Conservation (phyloP, 2,113 vertebrate genomes). For the Fukomys damarensis region DNA sequence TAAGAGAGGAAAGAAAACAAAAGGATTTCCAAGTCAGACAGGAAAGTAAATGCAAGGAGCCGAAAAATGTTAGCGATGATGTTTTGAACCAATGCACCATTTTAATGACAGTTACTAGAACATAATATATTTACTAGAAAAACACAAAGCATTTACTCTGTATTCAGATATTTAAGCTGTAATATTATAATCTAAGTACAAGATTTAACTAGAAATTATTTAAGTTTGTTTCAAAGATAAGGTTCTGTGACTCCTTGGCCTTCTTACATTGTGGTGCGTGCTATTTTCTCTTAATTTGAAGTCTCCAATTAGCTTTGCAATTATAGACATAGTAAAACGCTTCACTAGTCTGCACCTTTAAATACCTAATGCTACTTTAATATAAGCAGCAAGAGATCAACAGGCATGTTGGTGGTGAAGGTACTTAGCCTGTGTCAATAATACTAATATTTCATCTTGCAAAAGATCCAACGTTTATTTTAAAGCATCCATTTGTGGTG, state of each 20-base stretch:
- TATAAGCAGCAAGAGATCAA: background rate
- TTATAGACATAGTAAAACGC: conserved; percentile 45
- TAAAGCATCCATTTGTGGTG: background rate
- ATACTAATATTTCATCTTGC: conserved; percentile 26
- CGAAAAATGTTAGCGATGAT: background rate
- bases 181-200: background rate
- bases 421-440: background rate
- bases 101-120: background rate
- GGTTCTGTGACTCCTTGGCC: background rate
- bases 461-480: background rate
- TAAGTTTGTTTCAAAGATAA: conserved; percentile 7
- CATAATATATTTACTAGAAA: background rate
- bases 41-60: conserved; percentile 21
- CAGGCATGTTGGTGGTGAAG: background rate
- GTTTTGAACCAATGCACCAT: conserved; percentile 1
- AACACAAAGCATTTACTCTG: background rate
- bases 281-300: conserved; percentile 9
- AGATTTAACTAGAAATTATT: conserved; percentile 5
- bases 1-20: background rate
- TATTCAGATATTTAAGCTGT: background rate
- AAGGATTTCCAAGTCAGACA: background rate
- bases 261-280: background rate
- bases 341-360: conserved; percentile 49
- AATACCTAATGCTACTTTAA: conserved; percentile 14
- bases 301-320: conserved; percentile 31